Evolutionary conservation across 2,888 invertebrate species (phyloP).

Genomic region (Erebia ligea): DNA sequence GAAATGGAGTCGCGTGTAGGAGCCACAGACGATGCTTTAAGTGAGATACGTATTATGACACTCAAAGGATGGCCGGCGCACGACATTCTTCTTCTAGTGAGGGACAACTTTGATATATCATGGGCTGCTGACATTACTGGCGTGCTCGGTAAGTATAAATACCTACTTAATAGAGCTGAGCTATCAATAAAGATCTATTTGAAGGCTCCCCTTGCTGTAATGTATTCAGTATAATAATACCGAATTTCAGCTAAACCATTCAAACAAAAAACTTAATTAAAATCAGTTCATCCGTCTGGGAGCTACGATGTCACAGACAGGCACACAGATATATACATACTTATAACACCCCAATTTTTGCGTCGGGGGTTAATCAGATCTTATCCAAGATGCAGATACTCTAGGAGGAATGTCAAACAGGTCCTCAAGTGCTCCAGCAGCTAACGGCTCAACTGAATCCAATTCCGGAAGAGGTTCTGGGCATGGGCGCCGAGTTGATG

Average conservation of each 20-base stretch:
- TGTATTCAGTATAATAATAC: no score
- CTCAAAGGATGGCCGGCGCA: constrained; percentile 69
- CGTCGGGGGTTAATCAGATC: no score
- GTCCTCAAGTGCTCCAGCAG: constrained; percentile 62
- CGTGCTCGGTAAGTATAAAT: constrained; percentile 55
- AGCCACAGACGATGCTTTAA: constrained; percentile 54
- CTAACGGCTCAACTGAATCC: constrained; percentile 58
- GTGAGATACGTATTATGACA: constrained; percentile 68
- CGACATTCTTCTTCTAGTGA: constrained; percentile 63
- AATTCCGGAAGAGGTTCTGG: constrained; percentile 64
- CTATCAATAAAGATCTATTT: no score
- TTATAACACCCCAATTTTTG: no score
- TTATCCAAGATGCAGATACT: background rate
- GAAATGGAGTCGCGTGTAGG: constrained; percentile 65
- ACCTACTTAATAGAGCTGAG: background rate
- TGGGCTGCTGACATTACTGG: constrained; percentile 57
- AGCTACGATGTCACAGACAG: no score
- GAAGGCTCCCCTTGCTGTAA: no score
- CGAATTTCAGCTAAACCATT: no score
- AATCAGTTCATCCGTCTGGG: no score
- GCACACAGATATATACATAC: no score
- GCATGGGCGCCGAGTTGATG: constrained; percentile 63
- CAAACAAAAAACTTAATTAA: no score
- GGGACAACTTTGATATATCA: constrained; percentile 56
- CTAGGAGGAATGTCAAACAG: constrained; percentile 43